Evolutionary conservation across 2,113 vertebrate species (phyloP).

Genomic region (Salvator merianae): DNA sequence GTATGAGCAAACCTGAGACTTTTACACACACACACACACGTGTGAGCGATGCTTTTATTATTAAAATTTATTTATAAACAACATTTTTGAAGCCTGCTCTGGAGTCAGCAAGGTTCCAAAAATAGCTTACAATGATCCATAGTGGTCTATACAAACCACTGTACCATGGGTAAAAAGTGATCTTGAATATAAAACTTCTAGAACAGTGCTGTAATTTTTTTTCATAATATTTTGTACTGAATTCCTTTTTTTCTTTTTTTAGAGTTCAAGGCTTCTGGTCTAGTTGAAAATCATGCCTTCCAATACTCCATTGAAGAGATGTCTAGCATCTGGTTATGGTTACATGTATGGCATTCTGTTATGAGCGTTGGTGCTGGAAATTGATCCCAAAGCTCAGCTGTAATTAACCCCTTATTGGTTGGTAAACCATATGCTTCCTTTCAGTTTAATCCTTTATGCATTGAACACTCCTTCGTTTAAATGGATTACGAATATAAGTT

Average conservation of each 20-base stretch:
- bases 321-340: neutral
- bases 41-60: no score
- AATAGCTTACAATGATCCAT: neutral
- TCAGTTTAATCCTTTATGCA: neutral
- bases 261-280: neutral
- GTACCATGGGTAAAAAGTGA: neutral
- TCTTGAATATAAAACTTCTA: neutral
- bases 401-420: neutral
- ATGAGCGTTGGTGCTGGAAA: neutral
- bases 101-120: neutral
- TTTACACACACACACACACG: neutral
- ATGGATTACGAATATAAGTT: neutral
- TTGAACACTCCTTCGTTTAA: neutral
- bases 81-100: neutral
- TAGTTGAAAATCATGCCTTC: neutral
- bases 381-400: neutral
- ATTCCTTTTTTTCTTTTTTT: neutral
- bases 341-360: neutral
- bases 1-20: neutral
- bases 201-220: neutral
- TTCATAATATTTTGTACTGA: neutral
- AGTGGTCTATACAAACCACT: neutral
- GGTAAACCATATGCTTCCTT: no score
- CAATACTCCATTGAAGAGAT: neutral
- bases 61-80: neutral